These are phyloP conservation scores for Carlito syrichta DNA, from an alignment of 2,113 vertebrate genomes.

Conservation along the genomic window DNA sequence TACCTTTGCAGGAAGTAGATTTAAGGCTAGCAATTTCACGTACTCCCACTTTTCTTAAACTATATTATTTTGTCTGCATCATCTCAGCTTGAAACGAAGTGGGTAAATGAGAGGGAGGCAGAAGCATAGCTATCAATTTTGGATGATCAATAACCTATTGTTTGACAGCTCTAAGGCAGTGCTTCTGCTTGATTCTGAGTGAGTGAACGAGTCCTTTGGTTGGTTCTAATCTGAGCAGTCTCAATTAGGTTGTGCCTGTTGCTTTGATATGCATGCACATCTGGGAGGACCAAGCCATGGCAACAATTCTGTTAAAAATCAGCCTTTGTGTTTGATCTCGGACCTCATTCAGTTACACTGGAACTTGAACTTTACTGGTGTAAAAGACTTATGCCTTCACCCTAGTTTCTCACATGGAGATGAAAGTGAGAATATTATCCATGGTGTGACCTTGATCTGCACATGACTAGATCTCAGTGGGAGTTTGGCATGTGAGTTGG, in stretches of 20 bases:
- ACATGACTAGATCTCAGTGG: constrained; percentile 15
- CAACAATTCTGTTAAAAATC: constrained; percentile 35
- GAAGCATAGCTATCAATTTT: background rate
- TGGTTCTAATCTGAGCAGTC: background rate
- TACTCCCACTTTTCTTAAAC: constrained; percentile 11
- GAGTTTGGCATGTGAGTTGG: constrained; percentile 40
- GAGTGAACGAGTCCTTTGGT: background rate
- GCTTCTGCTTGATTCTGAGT: constrained; percentile 38
- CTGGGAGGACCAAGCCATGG: background rate
- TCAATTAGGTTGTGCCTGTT: background rate
- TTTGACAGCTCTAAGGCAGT: background rate
- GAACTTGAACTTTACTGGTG: constrained; percentile 21
- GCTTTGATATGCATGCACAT: background rate
- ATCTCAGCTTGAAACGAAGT: background rate
- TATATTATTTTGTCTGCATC: constrained; percentile 17
- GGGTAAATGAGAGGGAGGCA: background rate
- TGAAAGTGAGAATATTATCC: constrained; percentile 41
- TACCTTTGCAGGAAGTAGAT: constrained; percentile 33
- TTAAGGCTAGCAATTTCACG: background rate
- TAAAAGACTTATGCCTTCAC: background rate
- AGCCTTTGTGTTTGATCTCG: constrained; percentile 39
- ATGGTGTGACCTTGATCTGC: constrained; percentile 35
- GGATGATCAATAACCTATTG: constrained; percentile 31
- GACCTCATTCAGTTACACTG: background rate
- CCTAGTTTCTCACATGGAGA: constrained; percentile 10